Evolutionary conservation across 2,113 vertebrate species (phyloP).

Genomic region (Camelus dromedarius): DNA sequence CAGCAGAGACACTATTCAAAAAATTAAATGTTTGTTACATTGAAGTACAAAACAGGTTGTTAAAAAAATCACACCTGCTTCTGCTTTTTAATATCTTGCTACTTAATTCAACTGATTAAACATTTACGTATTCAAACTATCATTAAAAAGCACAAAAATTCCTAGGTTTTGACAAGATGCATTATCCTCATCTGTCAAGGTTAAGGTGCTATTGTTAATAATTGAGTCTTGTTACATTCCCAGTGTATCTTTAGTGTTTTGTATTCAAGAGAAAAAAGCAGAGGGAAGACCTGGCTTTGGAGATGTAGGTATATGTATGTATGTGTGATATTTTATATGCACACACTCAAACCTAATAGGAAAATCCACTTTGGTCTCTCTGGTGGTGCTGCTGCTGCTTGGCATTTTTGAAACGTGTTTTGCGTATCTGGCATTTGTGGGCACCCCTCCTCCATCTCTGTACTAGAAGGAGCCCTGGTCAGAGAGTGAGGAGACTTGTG

Average conservation of each 20-base stretch:
- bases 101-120: conserved; percentile 77
- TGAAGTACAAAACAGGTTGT: conserved; percentile 16
- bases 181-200: conserved; percentile 63
- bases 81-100: conserved; percentile 58
- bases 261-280: conserved; percentile 16
- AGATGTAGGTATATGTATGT: background rate
- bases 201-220: conserved; percentile 68
- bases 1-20: background rate
- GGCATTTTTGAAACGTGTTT: conserved; percentile 1
- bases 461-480: background rate
- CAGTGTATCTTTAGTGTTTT: conserved; percentile 36
- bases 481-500: background rate
- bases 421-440: background rate
- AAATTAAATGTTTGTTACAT: conserved; percentile 41
- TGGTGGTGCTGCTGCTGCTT: background rate
- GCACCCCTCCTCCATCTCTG: background rate
- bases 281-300: conserved; percentile 16
- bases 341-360: background rate
- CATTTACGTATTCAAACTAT: conserved; percentile 59
- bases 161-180: conserved; percentile 63
- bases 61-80: conserved; percentile 53
- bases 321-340: background rate
- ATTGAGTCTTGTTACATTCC: conserved; percentile 63
- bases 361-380: background rate
- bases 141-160: conserved; percentile 33